Base-by-base conservation (phyloP, 2,797 vertebrate genomes). In the Parambassis ranga region DNA sequence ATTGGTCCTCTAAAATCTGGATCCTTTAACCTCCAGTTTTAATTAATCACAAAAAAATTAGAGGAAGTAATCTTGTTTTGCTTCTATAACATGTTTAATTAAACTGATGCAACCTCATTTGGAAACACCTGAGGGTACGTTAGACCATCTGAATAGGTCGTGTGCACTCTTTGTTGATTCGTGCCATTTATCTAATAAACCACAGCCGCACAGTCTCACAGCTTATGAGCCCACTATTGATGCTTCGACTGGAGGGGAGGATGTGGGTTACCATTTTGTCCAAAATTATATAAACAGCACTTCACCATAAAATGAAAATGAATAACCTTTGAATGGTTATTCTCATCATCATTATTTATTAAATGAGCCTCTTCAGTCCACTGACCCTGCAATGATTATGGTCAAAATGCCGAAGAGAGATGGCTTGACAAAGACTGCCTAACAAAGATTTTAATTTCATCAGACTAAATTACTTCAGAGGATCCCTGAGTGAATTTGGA, bases 1-100 rank as follows among this genome's bases (percentile, higher is more conserved):
- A 22, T 74, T 61, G 89, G 93, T 61, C 92, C 90, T 93, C 93
- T 92, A 91, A 94, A 93, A 94, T 94, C 92, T 92, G 91, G 92
- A 94, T 95, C 92, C 92, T 93, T 94, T 94, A 91, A 95, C 95
- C 94, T 94, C 90, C 92, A 94, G 93, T 92, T 93, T 95, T 95
- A 95, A 96, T 96, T 95, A 95, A 96, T 95, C 92, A 94, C 93
- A 92, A 95, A 96, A n/a, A 96, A 93, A 94, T 94, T 93, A 93
- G 92, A 87, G 93, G 92, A 93, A 95, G 93, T 95, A 93, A 96
- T 96, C 95, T 89, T 91, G 93, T 91, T 93, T 92, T 92, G 90
- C 94, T 94, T 93, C 93, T 90, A 92, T 91, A 93, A 91, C 46
- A 90, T 86, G 92, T 94, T 95, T 96, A 96, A 96, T 97, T 94